phyloP scores from a whole-genome alignment of 2,113 vertebrate species.

The Turdus rufiventris region DNA sequence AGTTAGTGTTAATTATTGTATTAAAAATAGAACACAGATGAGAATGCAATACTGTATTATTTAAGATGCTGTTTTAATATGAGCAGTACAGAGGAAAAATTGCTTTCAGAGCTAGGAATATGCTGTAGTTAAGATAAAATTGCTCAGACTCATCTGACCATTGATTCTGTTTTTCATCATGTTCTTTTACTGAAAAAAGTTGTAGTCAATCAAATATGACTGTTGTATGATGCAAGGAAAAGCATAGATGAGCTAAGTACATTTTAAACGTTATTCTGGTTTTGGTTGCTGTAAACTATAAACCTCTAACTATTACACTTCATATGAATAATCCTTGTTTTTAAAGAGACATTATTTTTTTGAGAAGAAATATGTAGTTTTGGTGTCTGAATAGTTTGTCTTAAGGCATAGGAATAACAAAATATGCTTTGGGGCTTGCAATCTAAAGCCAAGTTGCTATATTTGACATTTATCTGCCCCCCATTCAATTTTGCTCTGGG shows the following conservation, averaged over 20 bases:
- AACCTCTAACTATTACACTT: neutral
- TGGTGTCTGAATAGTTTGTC: neutral
- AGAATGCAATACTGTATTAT: neutral
- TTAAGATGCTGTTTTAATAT: neutral
- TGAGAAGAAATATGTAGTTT: neutral
- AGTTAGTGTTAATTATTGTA: constrained; percentile 14
- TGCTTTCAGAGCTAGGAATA: constrained; percentile 24
- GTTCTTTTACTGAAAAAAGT: constrained; percentile 9
- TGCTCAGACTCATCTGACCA: neutral
- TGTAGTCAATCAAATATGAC: neutral
- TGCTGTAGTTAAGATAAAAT: constrained; percentile 24
- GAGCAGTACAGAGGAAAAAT: neutral
- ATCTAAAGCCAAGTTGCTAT: neutral
- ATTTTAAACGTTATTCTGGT: neutral
- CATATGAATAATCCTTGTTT: neutral
- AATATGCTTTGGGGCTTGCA: neutral
- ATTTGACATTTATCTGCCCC: neutral
- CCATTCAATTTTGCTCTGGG: neutral
- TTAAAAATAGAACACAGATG: neutral
- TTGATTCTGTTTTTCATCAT: constrained; percentile 21
- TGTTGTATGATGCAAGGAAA: neutral
- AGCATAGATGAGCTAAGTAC: neutral
- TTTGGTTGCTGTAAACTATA: neutral
- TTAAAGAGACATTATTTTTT: neutral
- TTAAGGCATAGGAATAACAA: neutral